Conservation (phyloP, 2,113 vertebrate genomes). For the Steatornis caripensis region DNA sequence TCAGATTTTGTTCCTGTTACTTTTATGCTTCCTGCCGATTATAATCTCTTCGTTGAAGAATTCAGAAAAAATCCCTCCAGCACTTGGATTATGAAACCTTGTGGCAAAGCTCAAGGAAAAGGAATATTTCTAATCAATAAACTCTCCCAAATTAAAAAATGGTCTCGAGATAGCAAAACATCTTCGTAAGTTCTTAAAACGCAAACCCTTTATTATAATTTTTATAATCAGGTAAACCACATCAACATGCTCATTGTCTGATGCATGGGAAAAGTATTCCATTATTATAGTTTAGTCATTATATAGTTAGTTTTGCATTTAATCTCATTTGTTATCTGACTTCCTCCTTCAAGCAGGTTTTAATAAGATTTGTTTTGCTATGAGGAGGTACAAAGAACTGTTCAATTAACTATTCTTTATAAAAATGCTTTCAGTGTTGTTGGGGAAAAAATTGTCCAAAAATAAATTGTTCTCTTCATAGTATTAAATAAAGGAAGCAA, state of each 20-base stretch:
- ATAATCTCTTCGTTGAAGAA: constrained; percentile 97
- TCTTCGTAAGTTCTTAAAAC: constrained; percentile 82
- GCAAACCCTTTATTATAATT: neutral
- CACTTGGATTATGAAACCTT: constrained; percentile 99
- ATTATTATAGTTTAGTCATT: neutral
- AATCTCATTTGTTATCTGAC: neutral
- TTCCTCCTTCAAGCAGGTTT: neutral
- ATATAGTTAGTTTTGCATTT: neutral
- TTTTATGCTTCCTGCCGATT: constrained; percentile 96
- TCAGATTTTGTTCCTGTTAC: constrained; percentile 97
- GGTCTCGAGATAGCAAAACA: constrained; percentile 96
- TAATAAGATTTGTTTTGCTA: neutral
- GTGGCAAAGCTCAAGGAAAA: constrained; percentile 96
- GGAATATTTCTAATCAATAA: constrained; percentile 99
- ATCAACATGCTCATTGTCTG: neutral
- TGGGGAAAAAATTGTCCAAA: neutral
- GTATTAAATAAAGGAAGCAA: neutral
- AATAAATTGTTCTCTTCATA: neutral
- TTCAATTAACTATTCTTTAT: neutral
- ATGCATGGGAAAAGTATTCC: neutral
- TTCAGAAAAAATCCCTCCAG: constrained; percentile 95
- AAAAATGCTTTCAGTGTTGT: neutral
- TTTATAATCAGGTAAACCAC: neutral
- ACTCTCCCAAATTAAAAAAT: constrained; percentile 97
- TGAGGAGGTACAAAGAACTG: neutral